Conservation (phyloP, 2,797 vertebrate species). For the Lycodopsis pacificus region DNA sequence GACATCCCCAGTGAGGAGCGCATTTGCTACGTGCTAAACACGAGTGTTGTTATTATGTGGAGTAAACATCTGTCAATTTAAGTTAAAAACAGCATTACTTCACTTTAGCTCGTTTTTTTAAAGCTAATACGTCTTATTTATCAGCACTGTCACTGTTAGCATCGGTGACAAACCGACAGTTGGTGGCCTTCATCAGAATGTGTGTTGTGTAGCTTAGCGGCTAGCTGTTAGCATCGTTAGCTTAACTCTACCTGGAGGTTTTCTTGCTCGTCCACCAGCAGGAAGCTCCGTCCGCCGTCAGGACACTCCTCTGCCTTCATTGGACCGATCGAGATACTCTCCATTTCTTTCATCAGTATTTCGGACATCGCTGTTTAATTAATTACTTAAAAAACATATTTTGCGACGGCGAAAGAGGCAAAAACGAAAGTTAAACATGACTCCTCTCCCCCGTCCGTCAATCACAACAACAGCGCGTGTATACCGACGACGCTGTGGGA, state of each 20-base stretch:
- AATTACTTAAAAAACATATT: conserved; percentile 5
- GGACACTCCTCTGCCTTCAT: conserved; percentile 52
- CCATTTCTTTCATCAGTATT: conserved; percentile 79
- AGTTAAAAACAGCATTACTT: neutral
- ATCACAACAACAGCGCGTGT: conserved; percentile 78
- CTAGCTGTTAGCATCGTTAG: conserved; percentile 65
- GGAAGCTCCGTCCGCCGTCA: conserved; percentile 75
- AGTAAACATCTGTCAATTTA: neutral
- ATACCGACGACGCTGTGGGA: conserved; percentile 25
- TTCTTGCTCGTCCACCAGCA: conserved; percentile 86
- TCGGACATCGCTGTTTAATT: conserved; percentile 78
- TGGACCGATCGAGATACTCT: conserved; percentile 65
- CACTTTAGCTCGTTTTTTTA: neutral
- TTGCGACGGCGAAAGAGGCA: neutral
- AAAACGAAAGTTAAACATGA: conserved; percentile 74
- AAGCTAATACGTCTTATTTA: neutral
- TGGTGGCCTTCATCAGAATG: neutral
- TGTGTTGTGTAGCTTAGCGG: conserved; percentile 51
- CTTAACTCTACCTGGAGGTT: conserved; percentile 83
- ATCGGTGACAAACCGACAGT: neutral
- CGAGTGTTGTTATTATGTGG: neutral
- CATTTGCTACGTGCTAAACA: neutral
- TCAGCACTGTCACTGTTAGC: neutral
- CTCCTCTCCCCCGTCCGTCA: conserved; percentile 44
- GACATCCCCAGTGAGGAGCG: conserved; percentile 35